These are phyloP conservation scores for Oenanthe oenanthe DNA, from an alignment of 2,113 vertebrate species.

Conservation along the genomic window DNA sequence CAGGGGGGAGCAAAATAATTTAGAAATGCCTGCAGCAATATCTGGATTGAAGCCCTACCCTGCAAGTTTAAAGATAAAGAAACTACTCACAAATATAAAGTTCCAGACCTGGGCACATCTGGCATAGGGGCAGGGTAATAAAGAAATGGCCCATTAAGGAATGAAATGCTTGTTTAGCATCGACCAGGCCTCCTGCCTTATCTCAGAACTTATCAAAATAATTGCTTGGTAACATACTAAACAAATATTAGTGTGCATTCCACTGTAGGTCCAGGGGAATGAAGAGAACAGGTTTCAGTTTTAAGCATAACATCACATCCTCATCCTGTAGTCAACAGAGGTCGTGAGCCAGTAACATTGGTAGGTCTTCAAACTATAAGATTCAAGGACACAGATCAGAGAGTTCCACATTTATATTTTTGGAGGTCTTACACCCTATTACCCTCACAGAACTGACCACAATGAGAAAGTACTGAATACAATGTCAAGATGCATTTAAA, in stretches of 20 bases:
- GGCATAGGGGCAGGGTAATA: constrained; percentile 41
- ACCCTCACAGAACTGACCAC: neutral
- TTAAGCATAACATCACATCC: neutral
- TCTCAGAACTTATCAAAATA: constrained; percentile 48
- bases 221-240: constrained; percentile 24
- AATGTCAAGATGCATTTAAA: neutral
- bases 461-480: neutral
- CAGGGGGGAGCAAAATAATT: neutral
- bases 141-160: constrained; percentile 65
- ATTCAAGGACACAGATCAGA: neutral
- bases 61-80: neutral
- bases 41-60: constrained; percentile 6
- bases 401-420: neutral
- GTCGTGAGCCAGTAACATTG: neutral
- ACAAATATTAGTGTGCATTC: neutral
- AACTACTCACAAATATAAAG: constrained; percentile 27
- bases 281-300: neutral
- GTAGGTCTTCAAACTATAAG: neutral
- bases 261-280: neutral
- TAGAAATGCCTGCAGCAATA: constrained; percentile 22
- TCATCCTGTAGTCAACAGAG: neutral
- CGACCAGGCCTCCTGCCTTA: constrained; percentile 10
- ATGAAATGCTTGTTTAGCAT: constrained; percentile 48
- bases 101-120: constrained; percentile 45
- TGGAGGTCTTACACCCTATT: neutral